phyloP scores from a whole-genome alignment of 2,888 invertebrate species.

The Corbicula japonica region DNA sequence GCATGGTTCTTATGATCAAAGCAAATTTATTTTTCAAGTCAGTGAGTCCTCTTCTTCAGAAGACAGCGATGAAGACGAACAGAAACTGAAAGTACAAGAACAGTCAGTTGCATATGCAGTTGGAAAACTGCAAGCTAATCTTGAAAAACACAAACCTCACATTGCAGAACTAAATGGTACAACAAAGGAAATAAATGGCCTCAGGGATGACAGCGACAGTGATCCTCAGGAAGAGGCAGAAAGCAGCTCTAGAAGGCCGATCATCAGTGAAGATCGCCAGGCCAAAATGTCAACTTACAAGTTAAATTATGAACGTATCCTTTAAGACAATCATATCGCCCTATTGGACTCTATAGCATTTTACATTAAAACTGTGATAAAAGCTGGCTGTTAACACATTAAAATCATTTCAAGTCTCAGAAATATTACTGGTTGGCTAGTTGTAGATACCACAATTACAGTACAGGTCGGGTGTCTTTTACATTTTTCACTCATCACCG shows the following conservation, averaged over 20 bases:
- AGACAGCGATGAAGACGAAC: constrained; percentile 61
- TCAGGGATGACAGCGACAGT: constrained; percentile 17
- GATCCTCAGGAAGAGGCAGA: constrained; percentile 39
- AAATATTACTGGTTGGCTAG: too few species aligned
- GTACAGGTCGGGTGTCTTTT: too few species aligned
- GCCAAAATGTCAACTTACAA: constrained; percentile 67
- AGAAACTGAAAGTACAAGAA: constrained; percentile 68
- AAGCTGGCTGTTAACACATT: too few species aligned
- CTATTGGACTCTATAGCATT: too few species aligned
- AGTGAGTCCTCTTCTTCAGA: constrained; percentile 67
- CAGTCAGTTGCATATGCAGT: constrained; percentile 23
- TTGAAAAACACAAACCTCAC: constrained; percentile 1
- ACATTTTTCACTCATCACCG: too few species aligned
- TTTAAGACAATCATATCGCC: too few species aligned
- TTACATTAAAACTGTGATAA: too few species aligned
- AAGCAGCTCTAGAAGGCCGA: background rate
- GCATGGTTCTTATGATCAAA: constrained; percentile 66
- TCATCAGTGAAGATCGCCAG: constrained; percentile 45
- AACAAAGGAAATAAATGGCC: background rate
- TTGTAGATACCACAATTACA: too few species aligned
- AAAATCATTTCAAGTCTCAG: too few species aligned
- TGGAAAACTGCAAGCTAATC: constrained; percentile 39
- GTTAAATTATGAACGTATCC: constrained; percentile 80
- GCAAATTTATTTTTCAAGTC: constrained; percentile 72
- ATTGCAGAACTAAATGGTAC: background rate